phyloP scores from a whole-genome alignment of 1,140 invertebrate species.

The Agrypnia vestita region DNA sequence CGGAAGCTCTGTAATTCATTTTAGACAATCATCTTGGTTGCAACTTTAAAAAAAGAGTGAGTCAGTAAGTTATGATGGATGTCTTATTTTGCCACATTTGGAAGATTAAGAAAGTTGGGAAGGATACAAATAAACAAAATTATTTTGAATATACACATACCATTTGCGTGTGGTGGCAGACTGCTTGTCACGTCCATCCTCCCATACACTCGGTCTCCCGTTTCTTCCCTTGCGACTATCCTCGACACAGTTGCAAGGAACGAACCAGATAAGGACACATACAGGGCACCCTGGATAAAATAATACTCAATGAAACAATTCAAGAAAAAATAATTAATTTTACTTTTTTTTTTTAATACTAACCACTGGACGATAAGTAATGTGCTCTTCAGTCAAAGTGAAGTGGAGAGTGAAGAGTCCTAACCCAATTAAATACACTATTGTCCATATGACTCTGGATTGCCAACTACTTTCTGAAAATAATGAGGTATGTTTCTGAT shows the following conservation, averaged over 20 bases:
- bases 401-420: constrained; percentile 73
- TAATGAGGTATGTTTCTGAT: background rate
- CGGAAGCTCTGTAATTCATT: too few species aligned
- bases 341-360: background rate
- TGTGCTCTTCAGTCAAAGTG: constrained; percentile 64
- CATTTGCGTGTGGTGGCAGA: constrained; percentile 5
- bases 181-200: background rate
- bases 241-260: constrained; percentile 73
- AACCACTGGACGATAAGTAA: constrained; percentile 42
- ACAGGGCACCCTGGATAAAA: constrained; percentile 38
- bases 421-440: constrained; percentile 73
- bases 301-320: too few species aligned
- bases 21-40: too few species aligned
- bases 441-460: constrained; percentile 73
- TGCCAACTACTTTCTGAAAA: constrained; percentile 69
- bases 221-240: constrained; percentile 63
- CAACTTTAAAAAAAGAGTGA: too few species aligned
- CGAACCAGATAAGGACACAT: constrained; percentile 62
- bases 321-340: background rate
- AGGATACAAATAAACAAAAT: too few species aligned
- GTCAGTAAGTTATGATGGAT: too few species aligned
- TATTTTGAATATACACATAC: too few species aligned
- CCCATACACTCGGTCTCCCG: constrained; percentile 19
- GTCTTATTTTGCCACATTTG: too few species aligned
- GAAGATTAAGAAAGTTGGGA: too few species aligned